These are phyloP conservation scores for Caenorhabditis elegans DNA, from an alignment of 1,140 invertebrate species.

Conservation along the genomic window WBcel235 BX284603.4:9106501-9107000, in stretches of 20 bases:
- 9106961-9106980: background rate
- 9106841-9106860: background rate
- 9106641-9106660: background rate
- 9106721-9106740: background rate
- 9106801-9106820: background rate
- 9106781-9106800: too few relatives aligned
- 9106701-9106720: background rate
- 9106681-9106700: background rate
- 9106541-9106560: slow-evolving; percentile 16
- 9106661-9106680: slow-evolving; percentile 1
- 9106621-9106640: background rate
- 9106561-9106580: slow-evolving; percentile 1
- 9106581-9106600: background rate
- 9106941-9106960: background rate
- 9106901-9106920: background rate
- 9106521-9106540: background rate
- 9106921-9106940: background rate
- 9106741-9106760: background rate
- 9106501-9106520: too few relatives aligned
- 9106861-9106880: slow-evolving; percentile 27
- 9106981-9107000: background rate
- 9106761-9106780: slow-evolving; percentile 8
- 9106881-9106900: background rate
- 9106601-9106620: background rate
- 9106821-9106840: too few relatives aligned